Percentiles rank a stretch among this genome's conserved stretches.
These are phyloP conservation scores for Acleris laterana DNA, from an alignment of 2,888 invertebrate genomes.

Conservation along the genomic window DNA sequence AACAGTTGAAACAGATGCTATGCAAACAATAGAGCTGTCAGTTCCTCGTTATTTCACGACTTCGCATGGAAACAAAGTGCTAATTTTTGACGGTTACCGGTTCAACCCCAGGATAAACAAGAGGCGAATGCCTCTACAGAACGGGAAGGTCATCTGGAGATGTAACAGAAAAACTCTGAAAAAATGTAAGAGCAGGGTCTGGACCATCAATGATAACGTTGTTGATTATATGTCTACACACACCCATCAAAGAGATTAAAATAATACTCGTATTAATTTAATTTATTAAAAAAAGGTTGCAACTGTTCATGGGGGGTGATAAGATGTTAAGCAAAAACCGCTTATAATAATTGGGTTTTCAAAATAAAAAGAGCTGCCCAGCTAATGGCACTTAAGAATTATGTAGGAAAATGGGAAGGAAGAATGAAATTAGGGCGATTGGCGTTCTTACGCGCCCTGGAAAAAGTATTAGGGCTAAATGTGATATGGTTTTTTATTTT, in stretches of 20 bases:
- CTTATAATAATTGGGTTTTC: no score
- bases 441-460: no score
- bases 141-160: background rate
- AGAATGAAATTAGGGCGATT: no score
- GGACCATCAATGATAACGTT: background rate
- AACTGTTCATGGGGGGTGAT: no score
- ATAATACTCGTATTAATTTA: no score
- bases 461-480: no score
- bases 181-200: background rate
- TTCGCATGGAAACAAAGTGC: background rate
- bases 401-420: no score
- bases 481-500: no score
- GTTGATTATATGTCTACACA: background rate
- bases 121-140: background rate
- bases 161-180: background rate
- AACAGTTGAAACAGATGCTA: background rate
- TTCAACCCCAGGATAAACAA: constrained; percentile 1
- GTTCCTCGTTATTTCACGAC: background rate
- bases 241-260: background rate
- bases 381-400: no score
- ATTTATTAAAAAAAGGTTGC: no score
- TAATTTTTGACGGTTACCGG: background rate
- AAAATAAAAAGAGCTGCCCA: no score
- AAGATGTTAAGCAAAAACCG: no score
- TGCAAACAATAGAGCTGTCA: background rate